A percentile compares a stretch with the other conserved stretches of the same genome.
Conservation (phyloP, 2,888 invertebrate species). For the Drosophila fulvimacula region DNA sequence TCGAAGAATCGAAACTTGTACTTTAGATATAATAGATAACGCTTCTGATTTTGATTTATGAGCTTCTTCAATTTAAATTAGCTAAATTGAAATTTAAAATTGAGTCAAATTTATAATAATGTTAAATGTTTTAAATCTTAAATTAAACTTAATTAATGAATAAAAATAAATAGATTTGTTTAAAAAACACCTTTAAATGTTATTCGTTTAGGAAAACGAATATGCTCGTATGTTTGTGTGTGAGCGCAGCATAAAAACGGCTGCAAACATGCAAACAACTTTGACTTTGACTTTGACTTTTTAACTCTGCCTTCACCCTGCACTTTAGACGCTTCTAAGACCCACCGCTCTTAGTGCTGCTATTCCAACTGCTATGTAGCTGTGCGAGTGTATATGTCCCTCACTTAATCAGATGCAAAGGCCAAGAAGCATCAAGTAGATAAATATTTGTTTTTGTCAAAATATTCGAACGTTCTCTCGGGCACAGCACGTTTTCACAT, state of each 20-base stretch:
- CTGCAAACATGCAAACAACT: constrained; percentile 60
- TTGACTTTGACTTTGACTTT: constrained; percentile 77
- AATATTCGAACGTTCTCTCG: constrained; percentile 70
- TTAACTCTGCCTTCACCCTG: constrained; percentile 50
- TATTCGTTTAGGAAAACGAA: no score
- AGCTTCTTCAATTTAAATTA: no score
- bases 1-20: no score
- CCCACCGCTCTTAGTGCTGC: neutral
- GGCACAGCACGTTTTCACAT: constrained; percentile 55
- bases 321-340: constrained; percentile 18
- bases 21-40: no score
- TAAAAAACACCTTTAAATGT: neutral
- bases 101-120: no score
- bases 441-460: constrained; percentile 72
- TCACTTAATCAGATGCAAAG: constrained; percentile 58
- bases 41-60: no score
- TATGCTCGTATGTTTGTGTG: constrained; percentile 15
- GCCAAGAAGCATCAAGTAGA: constrained; percentile 67
- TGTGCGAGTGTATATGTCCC: constrained; percentile 3
- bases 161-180: no score
- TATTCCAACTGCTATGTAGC: neutral
- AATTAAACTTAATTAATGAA: no score
- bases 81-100: no score
- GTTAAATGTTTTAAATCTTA: no score
- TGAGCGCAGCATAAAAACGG: constrained; percentile 24